A percentile compares a stretch with the other conserved stretches of the same genome.
Conservation (phyloP, 2,113 vertebrate species). For the Rhinogobius similis region DNA sequence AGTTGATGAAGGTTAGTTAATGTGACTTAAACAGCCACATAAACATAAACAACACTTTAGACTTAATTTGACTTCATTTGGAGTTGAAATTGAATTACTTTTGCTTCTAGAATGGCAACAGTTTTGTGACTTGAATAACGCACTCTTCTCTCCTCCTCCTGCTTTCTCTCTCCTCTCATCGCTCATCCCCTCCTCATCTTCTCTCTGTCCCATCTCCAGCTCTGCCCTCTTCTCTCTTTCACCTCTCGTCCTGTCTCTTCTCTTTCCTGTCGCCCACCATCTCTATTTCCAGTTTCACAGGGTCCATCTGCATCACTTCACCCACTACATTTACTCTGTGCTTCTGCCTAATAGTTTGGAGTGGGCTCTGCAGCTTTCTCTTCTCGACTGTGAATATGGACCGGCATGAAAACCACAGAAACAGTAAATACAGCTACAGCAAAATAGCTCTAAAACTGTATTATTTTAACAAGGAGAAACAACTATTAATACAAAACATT, state of each 20-base stretch:
- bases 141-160: too few species aligned
- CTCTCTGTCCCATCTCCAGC: slow-evolving; percentile 2
- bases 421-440: too few species aligned
- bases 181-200: neutral
- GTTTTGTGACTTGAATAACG: too few species aligned
- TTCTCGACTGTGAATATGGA: neutral
- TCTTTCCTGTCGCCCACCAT: neutral
- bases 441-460: neutral
- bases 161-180: slow-evolving; percentile 7
- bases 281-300: slow-evolving; percentile 28
- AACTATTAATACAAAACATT: too few species aligned
- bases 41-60: too few species aligned
- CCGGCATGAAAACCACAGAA: neutral
- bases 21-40: too few species aligned
- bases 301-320: slow-evolving; percentile 44
- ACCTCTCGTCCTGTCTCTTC: slow-evolving; percentile 8
- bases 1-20: too few species aligned
- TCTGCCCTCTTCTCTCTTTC: slow-evolving; percentile 22
- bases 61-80: too few species aligned
- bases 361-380: neutral
- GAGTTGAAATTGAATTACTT: too few species aligned
- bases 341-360: neutral
- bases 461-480: too few species aligned
- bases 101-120: too few species aligned
- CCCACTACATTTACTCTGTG: neutral